phyloP scores from a whole-genome alignment of 2,888 invertebrate genomes.

The Drosophila niveifrons region DNA sequence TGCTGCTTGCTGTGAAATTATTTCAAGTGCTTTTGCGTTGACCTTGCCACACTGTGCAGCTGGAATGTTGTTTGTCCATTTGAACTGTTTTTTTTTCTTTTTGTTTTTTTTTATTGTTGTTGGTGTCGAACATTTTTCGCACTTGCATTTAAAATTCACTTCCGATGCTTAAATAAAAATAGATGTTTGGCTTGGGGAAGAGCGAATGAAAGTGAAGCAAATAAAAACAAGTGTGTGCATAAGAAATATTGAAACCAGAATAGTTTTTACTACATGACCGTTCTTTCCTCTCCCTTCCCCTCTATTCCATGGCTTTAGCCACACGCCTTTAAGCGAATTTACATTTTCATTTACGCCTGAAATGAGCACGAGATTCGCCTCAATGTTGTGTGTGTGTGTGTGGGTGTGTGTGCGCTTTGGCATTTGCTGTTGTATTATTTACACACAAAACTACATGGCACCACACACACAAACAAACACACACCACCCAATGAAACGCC shows the following conservation, averaged over 20 bases:
- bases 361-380: constrained; percentile 69
- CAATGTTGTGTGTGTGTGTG: constrained; percentile 22
- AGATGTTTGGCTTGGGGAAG: neutral
- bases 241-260: constrained; percentile 44
- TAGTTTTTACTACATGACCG: constrained; percentile 31
- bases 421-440: constrained; percentile 61
- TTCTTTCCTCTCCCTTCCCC: neutral
- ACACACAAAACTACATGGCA: constrained; percentile 48
- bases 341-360: constrained; percentile 75
- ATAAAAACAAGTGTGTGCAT: constrained; percentile 25
- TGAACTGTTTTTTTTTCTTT: constrained; percentile 24
- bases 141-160: constrained; percentile 34
- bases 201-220: constrained; percentile 1
- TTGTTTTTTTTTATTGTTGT: too few species aligned
- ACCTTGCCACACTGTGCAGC: constrained; percentile 46
- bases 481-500: constrained; percentile 43
- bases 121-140: constrained; percentile 24
- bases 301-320: constrained; percentile 15
- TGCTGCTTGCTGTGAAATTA: neutral
- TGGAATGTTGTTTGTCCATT: constrained; percentile 38
- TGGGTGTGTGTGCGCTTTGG: constrained; percentile 34
- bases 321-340: constrained; percentile 65
- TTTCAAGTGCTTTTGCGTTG: neutral
- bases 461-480: constrained; percentile 9
- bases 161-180: constrained; percentile 24